A percentile compares a stretch with the other conserved stretches of the same genome.
phyloP scores from a whole-genome alignment of 2,113 vertebrate genomes.

The Silurus meridionalis region DNA sequence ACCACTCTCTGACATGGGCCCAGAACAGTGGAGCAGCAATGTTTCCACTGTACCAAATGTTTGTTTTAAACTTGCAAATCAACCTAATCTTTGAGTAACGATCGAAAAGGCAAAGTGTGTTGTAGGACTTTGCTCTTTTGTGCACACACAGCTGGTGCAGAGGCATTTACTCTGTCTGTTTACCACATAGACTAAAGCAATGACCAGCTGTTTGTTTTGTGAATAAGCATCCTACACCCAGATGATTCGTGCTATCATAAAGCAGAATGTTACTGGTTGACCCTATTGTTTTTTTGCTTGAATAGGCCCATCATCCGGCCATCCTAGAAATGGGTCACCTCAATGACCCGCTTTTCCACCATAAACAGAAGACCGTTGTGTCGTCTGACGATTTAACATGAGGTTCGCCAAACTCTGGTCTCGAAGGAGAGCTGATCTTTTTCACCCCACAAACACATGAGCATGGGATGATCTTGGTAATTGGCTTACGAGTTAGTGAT shows the following conservation, averaged over 20 bases:
- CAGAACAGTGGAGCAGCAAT: neutral
- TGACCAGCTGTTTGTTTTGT: conserved; percentile 1
- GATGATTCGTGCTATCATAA: conserved; percentile 12
- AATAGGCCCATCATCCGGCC: conserved; percentile 22
- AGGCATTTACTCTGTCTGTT: neutral
- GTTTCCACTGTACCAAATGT: neutral
- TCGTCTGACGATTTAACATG: neutral
- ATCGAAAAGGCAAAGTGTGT: neutral
- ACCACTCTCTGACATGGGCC: neutral
- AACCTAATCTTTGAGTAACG: neutral
- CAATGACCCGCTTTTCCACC: neutral
- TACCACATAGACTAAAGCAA: neutral
- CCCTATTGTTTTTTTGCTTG: conserved; percentile 9
- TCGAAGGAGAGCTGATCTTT: neutral
- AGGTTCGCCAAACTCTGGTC: too few relatives aligned
- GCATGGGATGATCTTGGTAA: neutral
- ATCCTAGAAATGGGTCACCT: neutral
- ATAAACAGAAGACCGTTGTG: conserved; percentile 4
- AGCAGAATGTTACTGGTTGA: neutral
- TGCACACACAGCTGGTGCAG: neutral
- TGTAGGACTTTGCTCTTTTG: neutral
- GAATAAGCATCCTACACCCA: neutral
- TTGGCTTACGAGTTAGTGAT: neutral
- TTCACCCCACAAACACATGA: neutral
- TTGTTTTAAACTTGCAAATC: conserved; percentile 6